Evolutionary conservation across 2,797 vertebrate genomes (phyloP).

Genomic region (Megalops cyprinoides): DNA sequence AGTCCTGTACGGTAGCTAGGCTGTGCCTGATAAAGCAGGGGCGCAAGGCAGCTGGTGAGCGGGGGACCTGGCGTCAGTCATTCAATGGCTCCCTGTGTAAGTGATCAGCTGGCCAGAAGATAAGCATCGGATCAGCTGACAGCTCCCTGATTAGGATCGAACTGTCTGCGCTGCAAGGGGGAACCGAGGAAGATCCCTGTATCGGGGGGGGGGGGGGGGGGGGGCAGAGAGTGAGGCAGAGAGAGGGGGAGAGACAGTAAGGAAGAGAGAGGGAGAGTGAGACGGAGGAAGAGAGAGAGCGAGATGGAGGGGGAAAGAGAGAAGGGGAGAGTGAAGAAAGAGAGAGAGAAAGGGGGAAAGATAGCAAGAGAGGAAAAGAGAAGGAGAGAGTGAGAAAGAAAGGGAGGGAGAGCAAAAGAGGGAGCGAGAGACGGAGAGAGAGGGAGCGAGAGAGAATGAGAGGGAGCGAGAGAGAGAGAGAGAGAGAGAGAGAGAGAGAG

Average conservation of each 20-base stretch:
- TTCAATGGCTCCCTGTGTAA: not conserved
- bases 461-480: no score
- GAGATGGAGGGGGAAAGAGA: no score
- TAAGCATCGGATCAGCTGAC: conserved; percentile 9
- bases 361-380: no score
- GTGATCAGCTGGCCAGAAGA: conserved; percentile 1
- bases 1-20: not conserved
- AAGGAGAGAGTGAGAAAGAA: no score
- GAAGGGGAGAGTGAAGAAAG: no score
- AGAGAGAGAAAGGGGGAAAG: no score
- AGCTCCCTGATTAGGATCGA: conserved; percentile 12
- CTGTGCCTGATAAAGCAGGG: not conserved
- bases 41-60: not conserved
- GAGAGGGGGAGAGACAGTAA: not conserved
- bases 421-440: no score
- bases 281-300: no score
- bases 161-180: not conserved
- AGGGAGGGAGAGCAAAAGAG: no score
- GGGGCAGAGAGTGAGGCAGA: not conserved
- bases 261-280: no score
- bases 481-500: no score
- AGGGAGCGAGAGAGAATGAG: no score
- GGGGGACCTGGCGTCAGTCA: not conserved
- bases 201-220: not conserved
- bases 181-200: conserved; percentile 19